Percentiles rank a stretch among this genome's conserved stretches.
Conservation (phyloP, 2,888 invertebrate genomes). For the Zootermopsis nevadensis region DNA sequence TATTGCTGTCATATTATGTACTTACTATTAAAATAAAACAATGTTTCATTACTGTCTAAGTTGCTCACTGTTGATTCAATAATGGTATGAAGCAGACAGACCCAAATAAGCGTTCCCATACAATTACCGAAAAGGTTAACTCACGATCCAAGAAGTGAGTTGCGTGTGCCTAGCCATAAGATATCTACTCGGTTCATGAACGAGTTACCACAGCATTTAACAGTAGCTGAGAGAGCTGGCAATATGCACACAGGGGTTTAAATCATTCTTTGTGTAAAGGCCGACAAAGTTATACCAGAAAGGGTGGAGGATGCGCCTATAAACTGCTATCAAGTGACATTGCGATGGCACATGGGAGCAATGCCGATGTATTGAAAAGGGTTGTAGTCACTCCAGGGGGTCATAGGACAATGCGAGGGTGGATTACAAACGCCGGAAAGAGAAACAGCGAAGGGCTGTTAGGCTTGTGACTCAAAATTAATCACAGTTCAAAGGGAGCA, state of each 20-base stretch:
- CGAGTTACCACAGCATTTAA: too few relatives aligned
- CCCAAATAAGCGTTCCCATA: too few relatives aligned
- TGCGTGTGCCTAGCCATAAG: too few relatives aligned
- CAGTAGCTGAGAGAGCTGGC: neutral
- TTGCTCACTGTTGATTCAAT: too few relatives aligned
- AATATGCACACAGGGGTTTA: slow-evolving; percentile 7
- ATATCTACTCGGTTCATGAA: too few relatives aligned
- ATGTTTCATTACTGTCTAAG: too few relatives aligned
- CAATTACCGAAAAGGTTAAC: too few relatives aligned
- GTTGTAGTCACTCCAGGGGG: slow-evolving; percentile 41
- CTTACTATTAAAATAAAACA: too few relatives aligned
- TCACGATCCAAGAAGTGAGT: too few relatives aligned
- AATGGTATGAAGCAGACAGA: too few relatives aligned
- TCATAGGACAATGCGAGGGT: slow-evolving; percentile 39
- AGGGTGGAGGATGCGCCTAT: slow-evolving; percentile 13
- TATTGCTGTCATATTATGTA: too few relatives aligned
- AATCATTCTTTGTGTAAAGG: slow-evolving; percentile 28
- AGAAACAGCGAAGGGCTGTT: slow-evolving; percentile 31
- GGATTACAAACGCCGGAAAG: slow-evolving; percentile 26
- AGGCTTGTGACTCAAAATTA: slow-evolving; percentile 49
- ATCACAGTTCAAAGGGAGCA: slow-evolving; percentile 49
- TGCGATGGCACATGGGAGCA: slow-evolving; percentile 40
- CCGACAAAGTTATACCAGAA: slow-evolving; percentile 19
- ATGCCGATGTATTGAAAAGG: slow-evolving; percentile 47
- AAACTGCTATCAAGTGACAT: slow-evolving; percentile 40